Base-by-base conservation (phyloP, 2,888 invertebrate species). In the Stenotaenia linearis region DNA sequence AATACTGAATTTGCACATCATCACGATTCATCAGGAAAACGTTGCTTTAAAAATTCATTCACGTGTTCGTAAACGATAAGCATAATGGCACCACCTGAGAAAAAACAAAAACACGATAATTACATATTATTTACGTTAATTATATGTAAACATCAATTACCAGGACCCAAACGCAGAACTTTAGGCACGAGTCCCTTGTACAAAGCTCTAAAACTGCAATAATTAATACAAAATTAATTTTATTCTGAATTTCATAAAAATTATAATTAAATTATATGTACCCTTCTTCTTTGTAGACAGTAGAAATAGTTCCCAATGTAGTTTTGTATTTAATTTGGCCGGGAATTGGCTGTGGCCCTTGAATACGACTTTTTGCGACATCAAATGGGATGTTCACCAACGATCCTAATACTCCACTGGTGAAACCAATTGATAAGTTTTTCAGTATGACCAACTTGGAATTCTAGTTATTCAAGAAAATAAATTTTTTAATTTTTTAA, bases 161-260 rank as follows among this genome's bases (percentile, higher is more conserved):
- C 88, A 0, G 97, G 97, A 28, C 97, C 97, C 80, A 97, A 87
- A 81, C 97, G 90, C 85, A 97, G 89, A 0, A 97, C 91, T 88
- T 97, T 97, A 6, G 97, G 97, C 78, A 96, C 85, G 12, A 97
- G 88, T 23, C 97, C 97, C 88, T 97, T 97, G 87, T 97, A 97
- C 2, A 97, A 88, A 0, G 97, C 96, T 81, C 95, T 94, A 88
- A 82, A 90, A 89, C 82, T 83, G 82, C 75, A 45, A n/a, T n/a
- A n/a, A n/a, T n/a, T n/a, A n/a, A n/a, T n/a, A n/a, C n/a, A n/a
- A n/a, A n/a, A n/a, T n/a, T n/a, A n/a, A n/a, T n/a, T n/a, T n/a
- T n/a, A n/a, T n/a, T n/a, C n/a, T n/a, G n/a, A n/a, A n/a, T n/a
- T n/a, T n/a, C n/a, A n/a, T n/a, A n/a, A n/a, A n/a, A n/a, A n/a